These are phyloP conservation scores for Conops quadrifasciatus DNA, from an alignment of 2,888 invertebrate species.

Conservation along the genomic window DNA sequence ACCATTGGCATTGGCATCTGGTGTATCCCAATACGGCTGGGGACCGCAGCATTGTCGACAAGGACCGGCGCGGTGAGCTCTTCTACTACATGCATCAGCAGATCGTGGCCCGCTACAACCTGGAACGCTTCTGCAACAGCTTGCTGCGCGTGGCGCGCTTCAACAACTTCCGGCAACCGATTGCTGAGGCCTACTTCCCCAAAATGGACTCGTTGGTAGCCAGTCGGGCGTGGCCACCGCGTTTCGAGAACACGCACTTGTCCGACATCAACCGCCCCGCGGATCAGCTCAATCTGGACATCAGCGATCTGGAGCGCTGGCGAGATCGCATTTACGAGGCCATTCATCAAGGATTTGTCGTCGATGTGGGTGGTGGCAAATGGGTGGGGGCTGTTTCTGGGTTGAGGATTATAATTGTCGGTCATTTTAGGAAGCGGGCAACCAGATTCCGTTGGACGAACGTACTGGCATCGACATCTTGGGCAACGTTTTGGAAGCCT, in stretches of 20 bases:
- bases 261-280: conserved; percentile 73
- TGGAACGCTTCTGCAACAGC: conserved; percentile 78
- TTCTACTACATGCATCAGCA: conserved; percentile 84
- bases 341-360: conserved; percentile 72
- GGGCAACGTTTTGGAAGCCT: conserved; percentile 82
- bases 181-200: conserved; percentile 83
- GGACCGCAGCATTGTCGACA: conserved; percentile 67
- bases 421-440: conserved; percentile 68
- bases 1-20: conserved; percentile 71
- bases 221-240: conserved; percentile 78
- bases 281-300: conserved; percentile 74
- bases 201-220: conserved; percentile 82
- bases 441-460: conserved; percentile 70
- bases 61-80: conserved; percentile 80
- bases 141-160: conserved; percentile 72
- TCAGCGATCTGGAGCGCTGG: conserved; percentile 80
- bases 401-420: neutral
- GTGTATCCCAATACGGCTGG: conserved; percentile 80
- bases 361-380: conserved; percentile 69
- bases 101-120: conserved; percentile 73
- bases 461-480: conserved; percentile 78
- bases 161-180: conserved; percentile 74
- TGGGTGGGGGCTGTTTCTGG: too few species aligned
- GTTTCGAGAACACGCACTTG: conserved; percentile 69
- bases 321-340: conserved; percentile 77